Percentiles rank a stretch among this genome's conserved stretches.
These are phyloP conservation scores for Eupeodes latifasciatus DNA, from an alignment of 2,888 invertebrate genomes.

Conservation along the genomic window DNA sequence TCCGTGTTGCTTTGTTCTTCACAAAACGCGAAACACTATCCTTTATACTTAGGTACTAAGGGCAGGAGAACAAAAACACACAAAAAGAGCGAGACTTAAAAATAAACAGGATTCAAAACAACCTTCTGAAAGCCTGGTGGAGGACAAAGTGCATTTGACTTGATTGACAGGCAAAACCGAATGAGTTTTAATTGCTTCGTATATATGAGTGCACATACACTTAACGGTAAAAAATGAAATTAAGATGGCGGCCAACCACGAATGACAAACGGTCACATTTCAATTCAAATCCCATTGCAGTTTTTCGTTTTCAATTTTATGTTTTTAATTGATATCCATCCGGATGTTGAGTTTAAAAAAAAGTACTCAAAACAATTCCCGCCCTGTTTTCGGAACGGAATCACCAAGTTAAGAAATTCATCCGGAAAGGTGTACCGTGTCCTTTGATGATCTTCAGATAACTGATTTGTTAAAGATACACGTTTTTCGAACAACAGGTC, in stretches of 20 bases:
- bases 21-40: not conserved
- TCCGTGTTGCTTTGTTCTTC: conserved; percentile 11
- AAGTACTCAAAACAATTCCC: conserved; percentile 23
- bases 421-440: conserved; percentile 54
- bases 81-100: not conserved
- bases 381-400: conserved; percentile 31
- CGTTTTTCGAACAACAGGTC: conserved; percentile 70
- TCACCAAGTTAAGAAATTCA: conserved; percentile 4
- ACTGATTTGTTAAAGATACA: conserved; percentile 59
- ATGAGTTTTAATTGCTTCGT: conserved; percentile 22
- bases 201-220: conserved; percentile 2
- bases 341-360: not conserved
- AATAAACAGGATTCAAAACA: conserved; percentile 1
- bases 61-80: not conserved
- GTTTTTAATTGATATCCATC: not conserved
- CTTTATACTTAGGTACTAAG: not conserved
- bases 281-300: conserved; percentile 15
- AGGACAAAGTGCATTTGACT: conserved; percentile 27
- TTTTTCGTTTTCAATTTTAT: not conserved
- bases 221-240: conserved; percentile 33
- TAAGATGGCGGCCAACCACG: conserved; percentile 25
- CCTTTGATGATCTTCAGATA: conserved; percentile 60
- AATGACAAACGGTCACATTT: conserved; percentile 17
- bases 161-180: conserved; percentile 49
- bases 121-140: conserved; percentile 17